Percentiles rank a stretch among this genome's conserved stretches.
phyloP scores from a whole-genome alignment of 2,113 vertebrate genomes.

The Menidia beryllina region DNA sequence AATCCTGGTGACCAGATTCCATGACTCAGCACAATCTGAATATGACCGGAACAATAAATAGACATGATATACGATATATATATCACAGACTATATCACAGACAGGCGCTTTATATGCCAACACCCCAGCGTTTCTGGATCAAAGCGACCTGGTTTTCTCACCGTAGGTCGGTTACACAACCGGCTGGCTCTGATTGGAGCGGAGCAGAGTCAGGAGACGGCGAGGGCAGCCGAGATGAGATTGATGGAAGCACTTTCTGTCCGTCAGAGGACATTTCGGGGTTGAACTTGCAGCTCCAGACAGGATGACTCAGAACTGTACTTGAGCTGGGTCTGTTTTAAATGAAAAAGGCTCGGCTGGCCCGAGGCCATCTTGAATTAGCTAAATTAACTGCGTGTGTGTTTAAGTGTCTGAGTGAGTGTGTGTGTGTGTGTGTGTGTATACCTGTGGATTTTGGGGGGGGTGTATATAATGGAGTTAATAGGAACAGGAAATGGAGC shows the following conservation, averaged over 20 bases:
- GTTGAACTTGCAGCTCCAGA: constrained; percentile 36
- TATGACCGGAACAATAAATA: too few species aligned
- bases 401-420: constrained; percentile 15
- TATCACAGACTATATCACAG: too few species aligned
- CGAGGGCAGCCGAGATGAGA: constrained; percentile 32
- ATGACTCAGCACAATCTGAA: constrained; percentile 9
- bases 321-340: constrained; percentile 56
- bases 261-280: constrained; percentile 20
- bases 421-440: constrained; percentile 34
- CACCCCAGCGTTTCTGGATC: constrained; percentile 34
- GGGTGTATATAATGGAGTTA: constrained; percentile 71
- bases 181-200: constrained; percentile 38
- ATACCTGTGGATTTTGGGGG: constrained; percentile 47
- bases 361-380: constrained; percentile 71
- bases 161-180: constrained; percentile 40
- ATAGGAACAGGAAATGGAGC: constrained; percentile 72
- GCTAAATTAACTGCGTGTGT: constrained; percentile 54
- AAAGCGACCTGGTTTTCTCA: constrained; percentile 22
- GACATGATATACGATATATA: too few species aligned
- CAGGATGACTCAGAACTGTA: constrained; percentile 41
- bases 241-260: constrained; percentile 1
- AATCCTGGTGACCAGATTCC: not conserved
- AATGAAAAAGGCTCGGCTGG: constrained; percentile 67
- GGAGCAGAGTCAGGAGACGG: constrained; percentile 7
- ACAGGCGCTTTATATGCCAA: constrained; percentile 34